Base-by-base conservation (phyloP, 2,888 invertebrate genomes). In the Leptopterna dolabrata region DNA sequence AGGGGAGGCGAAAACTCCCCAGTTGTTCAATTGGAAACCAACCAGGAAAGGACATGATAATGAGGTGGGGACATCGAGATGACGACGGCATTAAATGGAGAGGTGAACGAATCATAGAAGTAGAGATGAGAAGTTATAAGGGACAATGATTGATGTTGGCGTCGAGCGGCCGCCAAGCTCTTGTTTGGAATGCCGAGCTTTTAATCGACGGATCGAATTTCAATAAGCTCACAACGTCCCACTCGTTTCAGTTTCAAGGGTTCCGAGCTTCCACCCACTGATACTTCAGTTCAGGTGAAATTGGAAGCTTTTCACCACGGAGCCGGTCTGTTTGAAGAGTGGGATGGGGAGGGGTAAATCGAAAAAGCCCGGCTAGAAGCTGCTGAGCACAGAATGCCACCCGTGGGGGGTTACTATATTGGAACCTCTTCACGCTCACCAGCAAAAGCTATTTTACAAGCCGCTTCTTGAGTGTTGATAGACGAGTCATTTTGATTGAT, bases 231-330 rank as follows among this genome's bases (percentile, higher is more conserved):
- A 63, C 63, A 63, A 11, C 63, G 63, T 24, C 19, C 63, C 63
- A 63, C 63, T 63, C 63, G 63, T 63, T 63, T 24, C 63, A 63
- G 63, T 63, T 24, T 63, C 63, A 63, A 63, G 63, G 24, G 63
- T 0, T 11, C 19, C 63, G 7, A n/a, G 47, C 13, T 24, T 63
- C 24, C 9, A 24, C 27, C 63, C 11, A 7, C 24, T 63, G 55
- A 63, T 63, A 63, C 63, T 63, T 63, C 63, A 24, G 63, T 63
- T 63, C 63, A 63, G 63, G 63, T 63, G 19, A 63, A 63, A 63
- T 63, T 63, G 19, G 63, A 63, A 63, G 63, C 63, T 63, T 24
- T 63, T 63, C 63, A 55, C 63, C 24, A 19, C 63, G 24, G 63
- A 24, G 24, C 63, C 11, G 63, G 63, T 63, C 63, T 63, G 63